Conservation (phyloP, 2,797 vertebrate species). For the Hypotaenidia philippensis region DNA sequence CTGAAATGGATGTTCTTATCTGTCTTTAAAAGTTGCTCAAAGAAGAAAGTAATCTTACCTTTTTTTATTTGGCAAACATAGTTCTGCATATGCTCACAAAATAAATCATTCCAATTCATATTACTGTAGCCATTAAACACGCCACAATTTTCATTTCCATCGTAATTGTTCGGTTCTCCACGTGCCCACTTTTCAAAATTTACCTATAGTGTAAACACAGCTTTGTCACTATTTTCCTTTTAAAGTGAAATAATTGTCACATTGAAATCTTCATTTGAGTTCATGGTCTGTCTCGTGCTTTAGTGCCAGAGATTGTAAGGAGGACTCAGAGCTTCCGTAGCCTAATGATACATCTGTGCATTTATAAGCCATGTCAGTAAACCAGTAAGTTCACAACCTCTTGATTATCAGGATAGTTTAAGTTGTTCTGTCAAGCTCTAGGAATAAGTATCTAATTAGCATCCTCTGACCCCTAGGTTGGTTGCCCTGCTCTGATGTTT, state of each 20-base stretch:
- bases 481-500: neutral
- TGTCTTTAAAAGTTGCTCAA: neutral
- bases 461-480: neutral
- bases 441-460: neutral
- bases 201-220: conserved; percentile 75
- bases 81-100: conserved; percentile 86
- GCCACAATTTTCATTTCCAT: conserved; percentile 87
- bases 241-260: neutral
- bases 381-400: neutral
- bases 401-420: neutral
- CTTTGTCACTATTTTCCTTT: neutral
- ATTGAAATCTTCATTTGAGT: neutral
- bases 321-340: neutral
- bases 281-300: neutral
- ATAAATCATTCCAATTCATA: conserved; percentile 89
- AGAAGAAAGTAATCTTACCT: conserved; percentile 78
- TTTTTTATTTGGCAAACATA: conserved; percentile 92
- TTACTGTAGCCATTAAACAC: conserved; percentile 76
- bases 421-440: neutral
- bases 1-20: neutral
- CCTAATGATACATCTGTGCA: neutral
- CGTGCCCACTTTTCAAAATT: conserved; percentile 88
- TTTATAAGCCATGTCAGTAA: neutral
- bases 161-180: conserved; percentile 94
- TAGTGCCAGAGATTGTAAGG: neutral